Conservation (phyloP, 2,888 invertebrate genomes). For the Phyllotreta striolata region DNA sequence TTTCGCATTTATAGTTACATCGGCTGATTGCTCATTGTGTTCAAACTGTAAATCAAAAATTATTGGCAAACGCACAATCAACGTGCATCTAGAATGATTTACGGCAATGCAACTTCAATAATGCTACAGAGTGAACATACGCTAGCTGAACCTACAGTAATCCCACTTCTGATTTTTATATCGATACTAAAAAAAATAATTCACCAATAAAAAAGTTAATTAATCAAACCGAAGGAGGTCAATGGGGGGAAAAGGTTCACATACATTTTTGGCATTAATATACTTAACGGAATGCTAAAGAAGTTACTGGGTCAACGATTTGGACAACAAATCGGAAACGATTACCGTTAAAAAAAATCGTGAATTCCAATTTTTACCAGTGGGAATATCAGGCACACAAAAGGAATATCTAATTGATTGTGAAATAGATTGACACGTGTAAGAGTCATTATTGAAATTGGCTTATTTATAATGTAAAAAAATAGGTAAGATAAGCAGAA, state of each 20-base stretch:
- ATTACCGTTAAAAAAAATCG: conserved; percentile 23
- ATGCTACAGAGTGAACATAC: no score
- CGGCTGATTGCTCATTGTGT: conserved; percentile 9
- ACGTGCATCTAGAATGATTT: no score
- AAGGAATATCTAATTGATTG: conserved; percentile 8
- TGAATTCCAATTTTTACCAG: conserved; percentile 14
- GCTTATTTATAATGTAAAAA: neutral
- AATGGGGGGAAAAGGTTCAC: neutral
- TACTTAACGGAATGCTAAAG: conserved; percentile 17
- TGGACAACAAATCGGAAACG: conserved; percentile 17
- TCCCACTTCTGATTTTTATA: neutral
- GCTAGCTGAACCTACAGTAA: neutral
- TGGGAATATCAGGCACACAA: conserved; percentile 3
- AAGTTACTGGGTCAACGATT: conserved; percentile 21
- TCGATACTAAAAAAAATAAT: no score
- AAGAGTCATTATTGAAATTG: neutral
- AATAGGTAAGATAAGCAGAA: neutral
- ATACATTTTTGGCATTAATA: conserved; percentile 11
- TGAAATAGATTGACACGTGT: conserved; percentile 1
- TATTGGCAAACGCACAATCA: neutral
- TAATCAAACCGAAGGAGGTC: no score
- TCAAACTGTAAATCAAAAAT: conserved; percentile 9
- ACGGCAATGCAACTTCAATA: no score
- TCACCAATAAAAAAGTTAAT: no score
- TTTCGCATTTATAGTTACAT: no score